phyloP scores from a whole-genome alignment of 2,113 vertebrate genomes.

The Phaethon lepturus region DNA sequence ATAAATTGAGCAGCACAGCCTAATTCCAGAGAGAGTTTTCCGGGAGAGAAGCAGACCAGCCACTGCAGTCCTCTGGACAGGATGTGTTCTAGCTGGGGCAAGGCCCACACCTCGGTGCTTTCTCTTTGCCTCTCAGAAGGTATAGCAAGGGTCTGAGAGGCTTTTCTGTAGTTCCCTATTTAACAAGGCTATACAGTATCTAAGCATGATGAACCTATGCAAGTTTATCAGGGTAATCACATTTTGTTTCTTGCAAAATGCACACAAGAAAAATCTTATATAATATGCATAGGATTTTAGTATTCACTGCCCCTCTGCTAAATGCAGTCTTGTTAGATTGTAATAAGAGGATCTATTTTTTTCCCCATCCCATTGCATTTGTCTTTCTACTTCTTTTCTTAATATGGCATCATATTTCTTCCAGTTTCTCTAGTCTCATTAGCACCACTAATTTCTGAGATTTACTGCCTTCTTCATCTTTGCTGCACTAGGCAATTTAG shows the following conservation, averaged over 20 bases:
- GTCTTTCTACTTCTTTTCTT: neutral
- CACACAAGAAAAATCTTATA: neutral
- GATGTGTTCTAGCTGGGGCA: accelerated
- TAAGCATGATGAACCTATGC: neutral
- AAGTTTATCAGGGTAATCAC: neutral
- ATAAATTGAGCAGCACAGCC: neutral
- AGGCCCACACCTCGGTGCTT: neutral
- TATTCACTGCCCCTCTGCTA: neutral
- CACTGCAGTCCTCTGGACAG: neutral
- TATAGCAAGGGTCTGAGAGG: neutral
- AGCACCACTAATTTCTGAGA: neutral
- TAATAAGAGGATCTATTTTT: neutral
- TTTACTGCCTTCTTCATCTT: neutral
- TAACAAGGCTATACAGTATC: neutral
- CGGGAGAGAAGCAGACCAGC: neutral
- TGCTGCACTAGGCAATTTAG: neutral
- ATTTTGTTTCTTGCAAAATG: neutral
- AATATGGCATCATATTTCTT: neutral
- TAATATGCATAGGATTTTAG: neutral
- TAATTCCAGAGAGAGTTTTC: neutral
- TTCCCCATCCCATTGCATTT: neutral
- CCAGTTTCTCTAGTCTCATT: neutral
- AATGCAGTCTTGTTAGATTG: neutral
- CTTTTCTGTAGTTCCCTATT: neutral
- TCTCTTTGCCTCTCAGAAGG: neutral